A percentile compares a stretch with the other conserved stretches of the same genome.
phyloP scores from a whole-genome alignment of 2,797 vertebrate genomes.

The Falco columbarius region DNA sequence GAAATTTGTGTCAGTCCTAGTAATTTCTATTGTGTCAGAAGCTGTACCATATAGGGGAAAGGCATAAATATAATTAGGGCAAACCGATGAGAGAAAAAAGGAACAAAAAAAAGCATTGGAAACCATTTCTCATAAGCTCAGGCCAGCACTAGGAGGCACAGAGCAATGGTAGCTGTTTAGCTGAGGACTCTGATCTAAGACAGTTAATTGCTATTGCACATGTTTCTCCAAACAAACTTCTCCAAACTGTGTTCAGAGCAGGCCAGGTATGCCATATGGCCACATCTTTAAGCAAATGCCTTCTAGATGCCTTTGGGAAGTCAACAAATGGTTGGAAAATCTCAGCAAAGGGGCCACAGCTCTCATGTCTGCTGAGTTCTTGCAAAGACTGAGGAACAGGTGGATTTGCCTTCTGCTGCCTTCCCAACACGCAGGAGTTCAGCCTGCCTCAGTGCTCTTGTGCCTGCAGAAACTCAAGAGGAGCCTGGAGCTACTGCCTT shows the following conservation, averaged over 20 bases:
- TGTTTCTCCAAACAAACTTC: neutral
- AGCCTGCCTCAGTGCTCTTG: neutral
- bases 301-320: neutral
- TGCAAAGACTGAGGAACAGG: neutral
- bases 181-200: neutral
- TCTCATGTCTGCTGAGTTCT: neutral
- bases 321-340: neutral
- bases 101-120: neutral
- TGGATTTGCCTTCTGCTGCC: neutral
- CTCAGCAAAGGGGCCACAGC: neutral
- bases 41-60: neutral
- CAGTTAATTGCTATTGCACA: neutral
- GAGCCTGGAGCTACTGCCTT: neutral
- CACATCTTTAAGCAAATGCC: neutral
- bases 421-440: rapidly evolving
- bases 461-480: neutral
- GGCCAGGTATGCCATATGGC: neutral
- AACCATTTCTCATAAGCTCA: neutral
- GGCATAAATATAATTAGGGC: neutral
- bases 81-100: neutral
- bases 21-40: neutral
- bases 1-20: neutral
- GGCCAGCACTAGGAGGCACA: neutral
- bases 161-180: neutral
- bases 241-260: neutral